These are phyloP conservation scores for Diachrysia chrysitis DNA, from an alignment of 2,888 invertebrate species.

Conservation along the genomic window DNA sequence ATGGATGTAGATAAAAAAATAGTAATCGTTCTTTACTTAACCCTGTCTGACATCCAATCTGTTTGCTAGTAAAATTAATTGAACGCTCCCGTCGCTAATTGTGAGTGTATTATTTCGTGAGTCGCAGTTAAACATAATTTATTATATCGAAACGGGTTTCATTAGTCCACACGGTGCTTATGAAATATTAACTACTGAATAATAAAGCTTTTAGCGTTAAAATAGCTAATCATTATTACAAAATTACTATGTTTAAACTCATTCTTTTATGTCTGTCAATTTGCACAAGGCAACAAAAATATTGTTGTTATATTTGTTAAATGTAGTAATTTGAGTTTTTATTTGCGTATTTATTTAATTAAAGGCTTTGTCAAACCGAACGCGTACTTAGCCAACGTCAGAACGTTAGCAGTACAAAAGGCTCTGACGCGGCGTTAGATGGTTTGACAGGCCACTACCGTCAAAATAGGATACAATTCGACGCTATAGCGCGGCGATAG, in stretches of 20 bases:
- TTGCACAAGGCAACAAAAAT: not conserved
- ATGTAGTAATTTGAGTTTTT: not conserved
- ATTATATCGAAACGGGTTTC: constrained; percentile 66
- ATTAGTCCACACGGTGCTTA: constrained; percentile 59
- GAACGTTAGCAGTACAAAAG: too few relatives aligned
- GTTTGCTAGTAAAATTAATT: constrained; percentile 26
- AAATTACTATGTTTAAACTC: constrained; percentile 16
- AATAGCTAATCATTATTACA: constrained; percentile 15
- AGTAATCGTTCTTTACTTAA: constrained; percentile 17
- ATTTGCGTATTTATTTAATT: not conserved
- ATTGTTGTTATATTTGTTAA: not conserved
- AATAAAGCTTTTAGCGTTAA: constrained; percentile 56
- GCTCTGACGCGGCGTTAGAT: too few relatives aligned
- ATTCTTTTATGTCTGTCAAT: not conserved
- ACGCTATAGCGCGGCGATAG: too few relatives aligned
- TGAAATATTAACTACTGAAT: constrained; percentile 65
- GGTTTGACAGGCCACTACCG: too few relatives aligned
- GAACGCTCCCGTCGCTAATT: constrained; percentile 42
- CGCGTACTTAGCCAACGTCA: too few relatives aligned
- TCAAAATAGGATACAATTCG: too few relatives aligned
- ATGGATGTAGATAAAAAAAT: not conserved
- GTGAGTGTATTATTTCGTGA: constrained; percentile 61
- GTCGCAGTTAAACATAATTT: constrained; percentile 59
- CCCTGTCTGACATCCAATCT: constrained; percentile 6
- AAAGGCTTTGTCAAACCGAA: too few relatives aligned